phyloP scores from a whole-genome alignment of 1,140 invertebrate species.

The Musca vetustissima region DNA sequence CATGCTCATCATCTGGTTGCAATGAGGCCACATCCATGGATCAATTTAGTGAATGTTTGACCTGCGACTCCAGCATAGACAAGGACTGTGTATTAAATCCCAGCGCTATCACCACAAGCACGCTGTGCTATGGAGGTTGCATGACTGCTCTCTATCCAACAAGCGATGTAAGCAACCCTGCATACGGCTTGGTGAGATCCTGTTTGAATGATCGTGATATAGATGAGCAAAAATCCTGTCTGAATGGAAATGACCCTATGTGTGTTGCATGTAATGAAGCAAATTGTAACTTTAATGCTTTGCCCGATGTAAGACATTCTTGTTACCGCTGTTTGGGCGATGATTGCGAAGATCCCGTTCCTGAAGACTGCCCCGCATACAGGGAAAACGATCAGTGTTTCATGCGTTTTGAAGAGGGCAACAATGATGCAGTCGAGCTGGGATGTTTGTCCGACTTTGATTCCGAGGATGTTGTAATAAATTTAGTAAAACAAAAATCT shows the following conservation, averaged over 20 bases:
- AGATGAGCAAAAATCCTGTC: constrained; percentile 32
- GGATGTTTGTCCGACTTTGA: constrained; percentile 46
- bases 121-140: background rate
- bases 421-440: constrained; percentile 32
- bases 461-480: constrained; percentile 30
- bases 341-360: constrained; percentile 31
- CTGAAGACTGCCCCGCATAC: background rate
- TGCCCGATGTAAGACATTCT: constrained; percentile 31
- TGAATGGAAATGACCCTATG: constrained; percentile 31
- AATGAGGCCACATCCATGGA: background rate
- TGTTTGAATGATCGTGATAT: constrained; percentile 42
- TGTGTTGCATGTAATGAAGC: constrained; percentile 34
- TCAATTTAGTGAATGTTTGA: background rate
- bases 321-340: constrained; percentile 26
- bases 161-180: constrained; percentile 32
- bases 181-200: constrained; percentile 37
- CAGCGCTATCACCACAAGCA: background rate
- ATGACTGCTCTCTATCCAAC: constrained; percentile 17
- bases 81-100: constrained; percentile 10
- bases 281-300: constrained; percentile 34
- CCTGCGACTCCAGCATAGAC: constrained; percentile 1
- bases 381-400: constrained; percentile 38
- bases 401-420: constrained; percentile 33
- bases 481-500: constrained; percentile 31
- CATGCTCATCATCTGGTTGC: constrained; percentile 11